These are phyloP conservation scores for Liodrosophila aerea DNA, from an alignment of 2,888 invertebrate species.

Conservation along the genomic window DNA sequence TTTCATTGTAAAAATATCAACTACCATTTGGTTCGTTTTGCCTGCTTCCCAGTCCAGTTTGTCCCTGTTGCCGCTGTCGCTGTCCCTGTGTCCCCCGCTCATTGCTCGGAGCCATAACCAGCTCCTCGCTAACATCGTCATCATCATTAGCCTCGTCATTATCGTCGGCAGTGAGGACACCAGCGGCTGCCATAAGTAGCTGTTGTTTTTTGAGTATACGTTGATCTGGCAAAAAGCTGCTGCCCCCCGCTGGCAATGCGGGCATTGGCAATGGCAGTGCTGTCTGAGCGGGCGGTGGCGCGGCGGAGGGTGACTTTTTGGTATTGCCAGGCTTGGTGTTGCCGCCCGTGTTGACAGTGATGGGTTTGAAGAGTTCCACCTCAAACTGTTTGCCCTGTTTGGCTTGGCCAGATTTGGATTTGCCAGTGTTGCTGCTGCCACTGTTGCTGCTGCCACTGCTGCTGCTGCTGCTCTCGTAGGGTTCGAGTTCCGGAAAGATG, in stretches of 20 bases:
- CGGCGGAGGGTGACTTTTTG: conserved; percentile 79
- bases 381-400: conserved; percentile 67
- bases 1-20: background rate
- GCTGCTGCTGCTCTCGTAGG: conserved; percentile 78
- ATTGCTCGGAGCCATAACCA: too few relatives aligned
- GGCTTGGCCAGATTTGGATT: conserved; percentile 4
- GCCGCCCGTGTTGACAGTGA: conserved; percentile 28
- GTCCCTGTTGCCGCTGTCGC: too few relatives aligned
- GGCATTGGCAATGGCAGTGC: too few relatives aligned
- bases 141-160: conserved; percentile 17
- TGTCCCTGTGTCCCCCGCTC: too few relatives aligned
- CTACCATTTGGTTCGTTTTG: background rate
- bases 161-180: conserved; percentile 47
- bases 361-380: conserved; percentile 60
- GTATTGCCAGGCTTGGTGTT: conserved; percentile 80
- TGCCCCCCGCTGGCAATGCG: conserved; percentile 57
- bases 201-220: conserved; percentile 78
- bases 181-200: conserved; percentile 73
- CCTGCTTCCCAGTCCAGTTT: too few relatives aligned
- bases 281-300: conserved; percentile 66
- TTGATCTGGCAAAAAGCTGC: conserved; percentile 76
- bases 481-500: conserved; percentile 88
- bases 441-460: conserved; percentile 17
- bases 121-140: conserved; percentile 7
- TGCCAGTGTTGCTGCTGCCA: background rate